Conservation (phyloP, 2,797 vertebrate genomes). For the Macropodus opercularis region DNA sequence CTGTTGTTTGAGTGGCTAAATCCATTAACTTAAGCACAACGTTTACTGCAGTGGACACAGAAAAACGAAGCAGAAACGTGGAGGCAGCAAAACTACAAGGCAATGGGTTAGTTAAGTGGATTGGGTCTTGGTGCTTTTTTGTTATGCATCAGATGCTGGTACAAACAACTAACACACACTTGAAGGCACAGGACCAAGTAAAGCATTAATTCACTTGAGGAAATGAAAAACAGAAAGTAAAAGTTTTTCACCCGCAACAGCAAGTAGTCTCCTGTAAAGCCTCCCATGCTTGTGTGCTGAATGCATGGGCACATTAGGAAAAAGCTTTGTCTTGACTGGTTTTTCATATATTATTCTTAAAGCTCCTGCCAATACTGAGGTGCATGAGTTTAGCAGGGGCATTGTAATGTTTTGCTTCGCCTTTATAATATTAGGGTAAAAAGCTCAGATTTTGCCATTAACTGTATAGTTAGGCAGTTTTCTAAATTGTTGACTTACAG, state of each 20-base stretch:
- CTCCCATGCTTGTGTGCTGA: background rate
- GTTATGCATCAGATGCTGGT: constrained; percentile 44
- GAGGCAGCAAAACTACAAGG: constrained; percentile 15
- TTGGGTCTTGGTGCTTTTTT: constrained; percentile 36
- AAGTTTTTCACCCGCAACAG: constrained; percentile 19
- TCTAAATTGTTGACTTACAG: no score
- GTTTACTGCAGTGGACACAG: constrained; percentile 50
- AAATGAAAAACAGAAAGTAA: constrained; percentile 25
- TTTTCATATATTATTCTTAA: background rate
- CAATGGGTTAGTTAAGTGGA: constrained; percentile 37
- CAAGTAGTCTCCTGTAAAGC: background rate
- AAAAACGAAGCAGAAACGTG: constrained; percentile 23
- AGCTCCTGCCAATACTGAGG: background rate
- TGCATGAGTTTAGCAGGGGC: background rate
- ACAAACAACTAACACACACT: constrained; percentile 31
- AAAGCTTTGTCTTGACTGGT: background rate
- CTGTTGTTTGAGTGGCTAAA: constrained; percentile 64
- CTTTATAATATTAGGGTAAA: no score
- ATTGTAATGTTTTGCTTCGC: no score
- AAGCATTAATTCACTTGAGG: constrained; percentile 31
- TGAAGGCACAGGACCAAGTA: constrained; percentile 17
- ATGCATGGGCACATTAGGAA: background rate
- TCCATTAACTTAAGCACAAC: constrained; percentile 62
- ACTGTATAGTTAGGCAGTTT: no score
- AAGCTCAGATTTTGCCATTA: no score